Conservation (phyloP, 2,113 vertebrate genomes). For the Numenius arquata region DNA sequence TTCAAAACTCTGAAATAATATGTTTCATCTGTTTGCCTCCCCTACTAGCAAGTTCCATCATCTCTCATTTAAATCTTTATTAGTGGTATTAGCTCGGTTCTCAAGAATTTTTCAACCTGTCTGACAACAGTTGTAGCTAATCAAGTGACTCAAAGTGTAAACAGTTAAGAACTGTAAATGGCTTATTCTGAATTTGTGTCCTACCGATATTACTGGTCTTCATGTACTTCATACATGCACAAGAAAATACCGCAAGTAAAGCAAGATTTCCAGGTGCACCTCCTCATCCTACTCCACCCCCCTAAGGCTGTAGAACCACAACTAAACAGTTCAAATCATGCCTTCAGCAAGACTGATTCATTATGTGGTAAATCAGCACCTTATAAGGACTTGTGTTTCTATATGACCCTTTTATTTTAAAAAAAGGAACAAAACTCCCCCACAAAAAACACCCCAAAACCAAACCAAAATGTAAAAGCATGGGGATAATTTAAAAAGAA, state of each 20-base stretch:
- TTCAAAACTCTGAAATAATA: not conserved
- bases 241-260: not conserved
- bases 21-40: not conserved
- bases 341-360: not conserved
- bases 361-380: not conserved
- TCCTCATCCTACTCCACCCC: not conserved
- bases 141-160: not conserved
- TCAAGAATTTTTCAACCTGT: not conserved
- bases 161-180: not conserved
- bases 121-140: not conserved
- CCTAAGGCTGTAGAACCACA: not conserved
- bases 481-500: not conserved
- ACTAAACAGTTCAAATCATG: not conserved
- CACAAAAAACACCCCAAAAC: not conserved
- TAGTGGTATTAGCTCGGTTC: not conserved
- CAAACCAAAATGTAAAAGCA: not conserved
- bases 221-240: not conserved
- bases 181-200: not conserved
- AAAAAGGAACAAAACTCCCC: not conserved
- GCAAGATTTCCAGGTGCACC: not conserved
- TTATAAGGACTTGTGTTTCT: not conserved
- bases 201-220: not conserved
- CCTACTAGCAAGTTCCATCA: not conserved
- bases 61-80: not conserved
- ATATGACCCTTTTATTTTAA: not conserved